Base-by-base conservation (phyloP, 1,140 invertebrate species). In the Thaumetopoea pityocampa region DNA sequence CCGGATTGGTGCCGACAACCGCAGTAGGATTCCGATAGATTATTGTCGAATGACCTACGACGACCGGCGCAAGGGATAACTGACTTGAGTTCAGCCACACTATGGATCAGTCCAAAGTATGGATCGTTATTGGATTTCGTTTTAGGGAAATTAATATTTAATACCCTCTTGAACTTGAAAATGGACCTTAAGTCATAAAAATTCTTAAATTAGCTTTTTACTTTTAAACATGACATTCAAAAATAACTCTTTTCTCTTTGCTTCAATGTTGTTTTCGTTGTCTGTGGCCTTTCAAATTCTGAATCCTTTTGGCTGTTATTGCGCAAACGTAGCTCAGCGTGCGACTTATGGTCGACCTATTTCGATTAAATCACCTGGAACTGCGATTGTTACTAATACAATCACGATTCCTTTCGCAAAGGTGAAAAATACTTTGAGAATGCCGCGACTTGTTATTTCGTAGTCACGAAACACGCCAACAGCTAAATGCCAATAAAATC, bases 361-460 rank as follows among this genome's bases (percentile, higher is more conserved):
- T 60, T 62, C 58, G 62, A 66, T 66, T 62, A 66, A 50, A 66
- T 65, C 61, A 60, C 45, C 44, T 47, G 56, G 38, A 61, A 58
- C 47, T 33, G 53, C 55, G 55, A 63, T 65, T 56, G 68, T 68
- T 71, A 61, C 34, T 34, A 19, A 33, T 42, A 67, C 62, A 70
- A 77, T 80, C 76, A 83, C 79, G 79, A 80, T 37, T 63, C 50
- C 54, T 67, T 71, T 71, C 68, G 67, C 49, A 73, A 79, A 79
- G 62, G 71, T 67, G 71, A 77, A 83, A 83, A 79, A 79, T 79
- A 60, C 63, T 36, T 58, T 73, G 76, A 68, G 76, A 83, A 83
- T 83, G 72, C 74, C 79, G 79, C 73, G 78, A 71, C 71, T 74
- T 80, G 72, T 83, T 73, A 77, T 80, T 80, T 74, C 44, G 62